Percentiles rank a stretch among this genome's conserved stretches.
Evolutionary conservation across 2,113 vertebrate genomes (phyloP).

Genomic region (Delphinapterus leucas): DNA sequence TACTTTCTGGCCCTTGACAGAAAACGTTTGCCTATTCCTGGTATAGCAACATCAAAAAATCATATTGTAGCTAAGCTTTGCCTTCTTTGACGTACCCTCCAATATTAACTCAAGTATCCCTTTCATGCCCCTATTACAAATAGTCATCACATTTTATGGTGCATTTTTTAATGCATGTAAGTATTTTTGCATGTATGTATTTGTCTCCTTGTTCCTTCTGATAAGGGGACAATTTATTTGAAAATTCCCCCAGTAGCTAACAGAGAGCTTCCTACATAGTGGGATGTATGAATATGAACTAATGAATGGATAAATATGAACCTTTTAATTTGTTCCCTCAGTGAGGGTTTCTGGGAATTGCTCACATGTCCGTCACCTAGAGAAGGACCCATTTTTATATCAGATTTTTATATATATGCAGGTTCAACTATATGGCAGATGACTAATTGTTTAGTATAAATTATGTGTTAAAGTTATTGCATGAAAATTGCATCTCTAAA

Average conservation of each 20-base stretch:
- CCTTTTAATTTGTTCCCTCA: not conserved
- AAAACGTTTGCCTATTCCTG: not conserved
- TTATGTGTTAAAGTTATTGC: constrained; percentile 52
- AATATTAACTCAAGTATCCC: not conserved
- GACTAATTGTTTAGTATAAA: constrained; percentile 59
- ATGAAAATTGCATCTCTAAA: constrained; percentile 49
- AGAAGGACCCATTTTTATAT: not conserved
- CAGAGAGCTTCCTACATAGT: not conserved
- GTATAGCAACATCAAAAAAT: not conserved
- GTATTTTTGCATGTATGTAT: not conserved
- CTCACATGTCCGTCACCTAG: not conserved
- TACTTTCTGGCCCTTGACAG: not conserved
- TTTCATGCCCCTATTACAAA: not conserved
- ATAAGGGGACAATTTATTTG: not conserved
- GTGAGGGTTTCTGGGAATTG: not conserved
- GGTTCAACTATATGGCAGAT: constrained; percentile 12
- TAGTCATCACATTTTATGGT: not conserved
- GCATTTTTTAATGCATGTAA: not conserved
- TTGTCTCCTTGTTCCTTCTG: not conserved
- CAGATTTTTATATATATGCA: not conserved
- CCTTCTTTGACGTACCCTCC: not conserved
- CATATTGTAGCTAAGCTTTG: not conserved
- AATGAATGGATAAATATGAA: not conserved
- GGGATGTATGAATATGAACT: not conserved
- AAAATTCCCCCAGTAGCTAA: not conserved